Evolutionary conservation across 2,888 invertebrate genomes (phyloP), one percentile per base, ranked within the genome.

Genomic region (Dasysyrphus albostriatus): DNA sequence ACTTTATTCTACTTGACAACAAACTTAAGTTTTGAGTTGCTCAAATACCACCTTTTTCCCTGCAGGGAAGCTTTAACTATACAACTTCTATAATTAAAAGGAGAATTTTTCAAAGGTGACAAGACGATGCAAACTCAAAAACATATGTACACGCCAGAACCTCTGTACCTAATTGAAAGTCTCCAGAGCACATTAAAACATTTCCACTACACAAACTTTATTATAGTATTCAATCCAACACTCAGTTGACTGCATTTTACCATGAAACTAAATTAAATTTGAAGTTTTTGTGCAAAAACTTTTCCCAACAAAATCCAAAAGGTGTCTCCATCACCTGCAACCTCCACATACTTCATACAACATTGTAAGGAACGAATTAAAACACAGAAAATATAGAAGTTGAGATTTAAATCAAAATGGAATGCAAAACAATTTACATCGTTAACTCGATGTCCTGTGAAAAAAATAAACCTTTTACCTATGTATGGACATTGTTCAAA

Each of bases 381-480:
- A 65, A 56, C 14, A 8, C 9, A 75, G 14, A 42, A n/a, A n/a
- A 56, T 9, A 16, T 29, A 61, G n/a, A 39, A 34, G 9, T 34
- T 47, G 5, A 19, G 54, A 56, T 58, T 44, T 16, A 59, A 80
- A 58, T 67, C 58, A 49, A 79, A 73, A 39, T 65, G 37, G 54
- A 69, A 61, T 61, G 58, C 51, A 58, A 58, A 72, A 70, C 54
- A 63, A 67, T 80, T 56, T 49, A 24, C 72, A 65, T 69, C 37
- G 47, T 58, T 74, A 39, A 16, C 37, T 19, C 47, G 65, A 67
- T 69, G 67, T 67, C 32, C 67, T 65, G 37, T 51, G 9, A 42
- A n/a, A 39, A n/a, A 16, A 7, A 54, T 6, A n/a, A 9, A 58
- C 54, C 14, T 24, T 24, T 1, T 24, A 24, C 24, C 24, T 24